Evolutionary conservation across 1,140 invertebrate genomes (phyloP).

Genomic region (Hyposmocoma kahamanoa): DNA sequence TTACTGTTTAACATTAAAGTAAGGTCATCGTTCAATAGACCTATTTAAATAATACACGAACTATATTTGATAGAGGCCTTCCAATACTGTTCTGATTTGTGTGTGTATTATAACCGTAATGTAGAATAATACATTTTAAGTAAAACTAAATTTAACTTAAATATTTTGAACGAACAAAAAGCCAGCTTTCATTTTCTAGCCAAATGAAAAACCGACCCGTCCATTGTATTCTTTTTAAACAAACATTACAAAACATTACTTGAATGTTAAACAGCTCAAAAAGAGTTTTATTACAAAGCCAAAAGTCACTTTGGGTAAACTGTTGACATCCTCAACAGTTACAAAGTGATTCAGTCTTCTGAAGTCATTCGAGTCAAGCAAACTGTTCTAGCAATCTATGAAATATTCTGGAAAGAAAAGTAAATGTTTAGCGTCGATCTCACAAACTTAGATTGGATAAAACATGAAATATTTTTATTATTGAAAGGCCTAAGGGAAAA

Average conservation of each 20-base stretch:
- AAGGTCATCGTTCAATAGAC: neutral
- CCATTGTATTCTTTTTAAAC: neutral
- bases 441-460: no score
- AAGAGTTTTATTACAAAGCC: neutral
- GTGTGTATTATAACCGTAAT: neutral
- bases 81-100: neutral
- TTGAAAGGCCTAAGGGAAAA: no score
- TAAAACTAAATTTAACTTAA: neutral
- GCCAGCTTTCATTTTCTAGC: neutral
- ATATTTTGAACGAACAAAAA: neutral
- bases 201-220: conserved; percentile 29
- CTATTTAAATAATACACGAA: neutral
- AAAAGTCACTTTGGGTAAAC: conserved; percentile 36
- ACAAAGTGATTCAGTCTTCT: conserved; percentile 53
- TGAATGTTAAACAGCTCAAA: neutral
- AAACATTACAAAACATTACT: neutral
- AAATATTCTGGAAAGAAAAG: conserved; percentile 9
- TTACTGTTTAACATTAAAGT: neutral
- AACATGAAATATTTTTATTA: no score
- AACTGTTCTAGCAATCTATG: conserved; percentile 33
- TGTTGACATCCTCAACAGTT: conserved; percentile 59
- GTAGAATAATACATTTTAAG: neutral
- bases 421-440: no score
- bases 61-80: neutral
- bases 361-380: conserved; percentile 27